phyloP scores from a whole-genome alignment of 2,888 invertebrate species.

The Nomada ruficornis region DNA sequence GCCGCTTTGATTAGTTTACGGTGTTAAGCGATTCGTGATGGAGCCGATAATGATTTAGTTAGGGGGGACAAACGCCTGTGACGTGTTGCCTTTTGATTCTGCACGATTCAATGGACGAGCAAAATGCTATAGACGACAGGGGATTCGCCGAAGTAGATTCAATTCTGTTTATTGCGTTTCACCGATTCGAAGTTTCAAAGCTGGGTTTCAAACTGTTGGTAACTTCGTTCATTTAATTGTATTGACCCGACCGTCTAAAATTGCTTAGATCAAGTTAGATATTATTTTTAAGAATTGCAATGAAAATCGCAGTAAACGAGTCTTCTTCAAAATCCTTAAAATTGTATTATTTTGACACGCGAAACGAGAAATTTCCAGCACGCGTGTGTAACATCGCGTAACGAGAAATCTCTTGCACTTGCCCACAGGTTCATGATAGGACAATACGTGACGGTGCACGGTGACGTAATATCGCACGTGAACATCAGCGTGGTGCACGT shows the following conservation, averaged over 20 bases:
- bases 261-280: not conserved
- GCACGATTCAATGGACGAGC: not conserved
- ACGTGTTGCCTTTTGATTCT: constrained; percentile 7
- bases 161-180: not conserved
- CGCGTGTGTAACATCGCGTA: not conserved
- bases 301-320: not conserved
- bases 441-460: constrained; percentile 95
- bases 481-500: constrained; percentile 94
- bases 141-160: not conserved
- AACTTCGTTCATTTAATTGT: not conserved
- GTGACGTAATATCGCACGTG: constrained; percentile 96
- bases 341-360: not conserved
- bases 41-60: constrained; percentile 18
- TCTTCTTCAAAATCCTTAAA: not conserved
- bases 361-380: not conserved
- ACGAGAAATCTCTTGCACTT: constrained; percentile 54
- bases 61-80: not conserved
- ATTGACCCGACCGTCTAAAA: not conserved
- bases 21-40: constrained; percentile 4
- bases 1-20: not conserved
- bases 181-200: not conserved
- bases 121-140: not conserved
- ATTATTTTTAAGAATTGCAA: not conserved
- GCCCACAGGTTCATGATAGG: constrained; percentile 93
- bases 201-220: not conserved